Percentiles rank a stretch among this genome's conserved stretches.
Evolutionary conservation across 1,140 invertebrate genomes (phyloP).

Genomic region (Chelonus insularis): DNA sequence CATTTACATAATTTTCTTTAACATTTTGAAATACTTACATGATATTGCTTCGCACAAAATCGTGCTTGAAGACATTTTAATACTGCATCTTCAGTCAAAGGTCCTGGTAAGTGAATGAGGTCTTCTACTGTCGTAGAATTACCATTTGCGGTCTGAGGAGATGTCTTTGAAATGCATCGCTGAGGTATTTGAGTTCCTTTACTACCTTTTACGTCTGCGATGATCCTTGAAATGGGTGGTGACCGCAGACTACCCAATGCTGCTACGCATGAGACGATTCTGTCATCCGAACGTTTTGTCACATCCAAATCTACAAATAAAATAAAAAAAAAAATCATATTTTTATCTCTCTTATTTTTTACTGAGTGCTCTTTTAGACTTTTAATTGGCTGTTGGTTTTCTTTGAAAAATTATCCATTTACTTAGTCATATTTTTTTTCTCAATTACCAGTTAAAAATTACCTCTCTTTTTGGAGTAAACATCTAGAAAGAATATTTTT

Average conservation of each 20-base stretch:
- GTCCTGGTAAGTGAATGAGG: slow-evolving; percentile 87
- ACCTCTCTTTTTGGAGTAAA: too few species aligned
- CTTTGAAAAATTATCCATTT: too few species aligned
- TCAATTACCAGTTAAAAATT: too few species aligned
- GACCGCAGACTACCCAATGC: slow-evolving; percentile 49
- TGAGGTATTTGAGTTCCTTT: slow-evolving; percentile 42
- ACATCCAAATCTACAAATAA: slow-evolving; percentile 47
- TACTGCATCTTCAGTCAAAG: slow-evolving; percentile 90
- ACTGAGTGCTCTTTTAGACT: too few species aligned
- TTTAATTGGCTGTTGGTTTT: too few species aligned
- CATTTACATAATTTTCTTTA: too few species aligned
- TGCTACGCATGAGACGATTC: slow-evolving; percentile 56
- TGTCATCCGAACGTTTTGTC: slow-evolving; percentile 48
- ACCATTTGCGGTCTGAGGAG: slow-evolving; percentile 22
- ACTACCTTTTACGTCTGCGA: slow-evolving; percentile 50
- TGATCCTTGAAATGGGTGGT: slow-evolving; percentile 51
- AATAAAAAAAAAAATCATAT: slow-evolving; percentile 12
- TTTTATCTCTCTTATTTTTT: too few species aligned
- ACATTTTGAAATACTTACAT: slow-evolving; percentile 86
- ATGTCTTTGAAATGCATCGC: slow-evolving; percentile 44
- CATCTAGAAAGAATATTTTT: too few species aligned
- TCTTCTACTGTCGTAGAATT: slow-evolving; percentile 71
- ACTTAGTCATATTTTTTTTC: too few species aligned
- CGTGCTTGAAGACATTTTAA: slow-evolving; percentile 87
- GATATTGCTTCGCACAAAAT: slow-evolving; percentile 83